These are phyloP conservation scores for Ecdyonurus torrentis DNA, from an alignment of 2,888 invertebrate genomes.

Conservation along the genomic window DNA sequence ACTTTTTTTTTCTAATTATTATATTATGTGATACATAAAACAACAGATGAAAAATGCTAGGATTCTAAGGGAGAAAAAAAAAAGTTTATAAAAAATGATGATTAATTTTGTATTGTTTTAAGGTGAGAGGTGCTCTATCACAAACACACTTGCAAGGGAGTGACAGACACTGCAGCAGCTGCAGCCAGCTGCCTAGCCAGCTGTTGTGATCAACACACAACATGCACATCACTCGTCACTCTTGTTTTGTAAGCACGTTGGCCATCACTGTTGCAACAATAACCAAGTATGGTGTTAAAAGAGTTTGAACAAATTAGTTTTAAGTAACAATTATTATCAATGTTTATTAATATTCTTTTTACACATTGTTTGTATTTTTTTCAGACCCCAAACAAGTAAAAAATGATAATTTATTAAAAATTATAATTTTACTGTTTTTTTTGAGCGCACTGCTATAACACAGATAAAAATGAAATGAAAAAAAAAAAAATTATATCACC, in stretches of 20 bases:
- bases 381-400: not conserved
- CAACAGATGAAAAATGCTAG: no score
- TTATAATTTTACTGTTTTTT: no score
- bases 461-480: not conserved
- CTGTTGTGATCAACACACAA: no score
- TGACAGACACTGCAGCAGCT: not conserved
- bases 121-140: not conserved
- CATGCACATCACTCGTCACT: not conserved
- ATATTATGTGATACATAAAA: no score
- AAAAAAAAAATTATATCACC: not conserved
- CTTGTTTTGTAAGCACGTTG: not conserved
- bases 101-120: no score
- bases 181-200: no score
- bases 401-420: not conserved
- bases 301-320: not conserved
- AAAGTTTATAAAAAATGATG: no score
- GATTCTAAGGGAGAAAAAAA: no score
- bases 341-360: not conserved
- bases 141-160: not conserved
- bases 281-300: not conserved
- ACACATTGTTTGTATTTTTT: not conserved
- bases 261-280: not conserved
- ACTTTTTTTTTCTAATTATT: no score
- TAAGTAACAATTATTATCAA: not conserved
- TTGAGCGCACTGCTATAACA: not conserved